Evolutionary conservation across 2,797 vertebrate species (phyloP), one percentile per base, ranked within the genome.

Genomic region (Pangasius larnaudii): DNA sequence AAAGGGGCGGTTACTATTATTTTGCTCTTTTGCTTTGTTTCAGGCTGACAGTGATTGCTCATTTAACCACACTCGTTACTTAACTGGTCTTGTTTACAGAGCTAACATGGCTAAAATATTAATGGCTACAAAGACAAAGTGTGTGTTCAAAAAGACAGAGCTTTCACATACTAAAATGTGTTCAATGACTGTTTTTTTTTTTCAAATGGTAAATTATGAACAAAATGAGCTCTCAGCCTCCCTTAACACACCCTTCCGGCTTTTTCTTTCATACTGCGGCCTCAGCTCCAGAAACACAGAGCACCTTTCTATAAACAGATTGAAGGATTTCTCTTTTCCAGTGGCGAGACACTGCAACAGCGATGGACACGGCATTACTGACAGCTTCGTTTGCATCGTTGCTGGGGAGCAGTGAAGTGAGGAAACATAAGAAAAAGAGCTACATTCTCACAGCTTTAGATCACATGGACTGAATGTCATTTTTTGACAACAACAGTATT

Each of bases 341-440:
- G 8, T 59, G 56, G 19, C 6, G 9, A 81, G 10, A 79, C 30
- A 3, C 27, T 56, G n/a, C 14, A 33, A 33, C 75, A 9, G 33
- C 78, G 8, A 1, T 7, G 33, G 78, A 80, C 53, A 39, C 0
- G 33, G 2, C 56, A 16, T 59, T 80, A 80, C 56, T 24, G 78
- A 39, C 78, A 59, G 56, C 78, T 30, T 51, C 16, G 14, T 53
- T 53, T 53, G 49, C 49, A 19, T 78, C 49, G 16, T 8, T 78
- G 14, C 74, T 18, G 74, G n/a, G 22, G 19, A 51, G 13, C 33
- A 30, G 46, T 77, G 24, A 51, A 51, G 74, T 77, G 27, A n/a
- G 74, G 74, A 51, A 78, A 75, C 72, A 51, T 16, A 75, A 16
- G 72, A 33, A 77, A 78, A 19, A 53, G 27, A 78, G n/a, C 75